These are phyloP conservation scores for Drosophila infuscata DNA, from an alignment of 2,888 invertebrate species.

Conservation along the genomic window DNA sequence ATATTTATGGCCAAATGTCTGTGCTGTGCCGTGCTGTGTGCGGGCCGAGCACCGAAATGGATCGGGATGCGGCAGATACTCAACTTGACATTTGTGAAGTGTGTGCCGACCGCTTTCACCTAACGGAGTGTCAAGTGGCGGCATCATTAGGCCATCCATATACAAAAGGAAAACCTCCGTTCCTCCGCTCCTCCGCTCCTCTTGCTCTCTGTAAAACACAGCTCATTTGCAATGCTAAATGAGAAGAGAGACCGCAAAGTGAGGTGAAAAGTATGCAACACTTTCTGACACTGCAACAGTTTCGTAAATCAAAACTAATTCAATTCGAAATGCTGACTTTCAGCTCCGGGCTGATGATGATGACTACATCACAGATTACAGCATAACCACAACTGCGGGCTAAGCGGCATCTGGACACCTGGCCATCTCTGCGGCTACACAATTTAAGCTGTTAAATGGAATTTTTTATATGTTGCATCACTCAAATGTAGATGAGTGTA, in stretches of 20 bases:
- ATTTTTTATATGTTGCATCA: slow-evolving; percentile 49
- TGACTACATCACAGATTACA: slow-evolving; percentile 43
- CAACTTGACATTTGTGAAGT: slow-evolving; percentile 60
- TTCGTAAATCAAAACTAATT: slow-evolving; percentile 68
- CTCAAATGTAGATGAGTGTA: not conserved
- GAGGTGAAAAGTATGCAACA: slow-evolving; percentile 50
- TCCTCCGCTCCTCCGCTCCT: not conserved
- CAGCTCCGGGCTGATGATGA: slow-evolving; percentile 16
- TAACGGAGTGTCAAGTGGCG: slow-evolving; percentile 32
- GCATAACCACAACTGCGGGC: slow-evolving; percentile 10
- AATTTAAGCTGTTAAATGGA: slow-evolving; percentile 66
- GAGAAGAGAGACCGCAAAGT: slow-evolving; percentile 37
- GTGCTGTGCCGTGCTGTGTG: slow-evolving; percentile 55
- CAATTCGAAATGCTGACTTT: slow-evolving; percentile 47
- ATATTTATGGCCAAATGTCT: slow-evolving; percentile 83
- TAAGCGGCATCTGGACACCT: slow-evolving; percentile 6
- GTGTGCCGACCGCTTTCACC: slow-evolving; percentile 21
- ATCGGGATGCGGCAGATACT: slow-evolving; percentile 20
- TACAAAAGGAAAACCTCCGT: not conserved
- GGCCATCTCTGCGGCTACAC: slow-evolving; percentile 11
- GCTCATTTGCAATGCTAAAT: slow-evolving; percentile 66
- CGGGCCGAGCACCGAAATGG: slow-evolving; percentile 20
- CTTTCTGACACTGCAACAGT: slow-evolving; percentile 30
- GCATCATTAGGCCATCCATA: slow-evolving; percentile 30
- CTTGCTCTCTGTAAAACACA: not conserved